These are phyloP conservation scores for Drosophila melanica DNA, from an alignment of 1,140 invertebrate genomes.

Conservation along the genomic window DNA sequence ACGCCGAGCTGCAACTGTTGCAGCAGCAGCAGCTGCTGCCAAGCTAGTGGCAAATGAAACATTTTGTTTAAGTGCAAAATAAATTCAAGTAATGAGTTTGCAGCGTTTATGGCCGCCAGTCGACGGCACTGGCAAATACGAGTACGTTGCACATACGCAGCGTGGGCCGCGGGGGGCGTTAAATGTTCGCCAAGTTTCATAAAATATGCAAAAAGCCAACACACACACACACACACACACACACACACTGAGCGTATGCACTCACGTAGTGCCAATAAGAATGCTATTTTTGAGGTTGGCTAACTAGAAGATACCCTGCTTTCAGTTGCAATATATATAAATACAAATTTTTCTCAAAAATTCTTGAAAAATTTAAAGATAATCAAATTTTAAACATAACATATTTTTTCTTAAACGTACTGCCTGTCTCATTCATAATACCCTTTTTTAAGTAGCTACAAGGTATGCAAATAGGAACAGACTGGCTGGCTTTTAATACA, in stretches of 20 bases:
- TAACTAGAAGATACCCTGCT: too few relatives aligned
- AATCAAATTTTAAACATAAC: too few relatives aligned
- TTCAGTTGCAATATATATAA: too few relatives aligned
- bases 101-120: constrained; percentile 43
- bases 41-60: constrained; percentile 65
- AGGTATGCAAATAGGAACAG: constrained; percentile 32
- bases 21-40: not conserved
- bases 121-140: too few relatives aligned
- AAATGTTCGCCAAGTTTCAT: constrained; percentile 80
- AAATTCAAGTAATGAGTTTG: constrained; percentile 82
- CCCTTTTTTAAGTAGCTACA: too few relatives aligned
- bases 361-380: too few relatives aligned
- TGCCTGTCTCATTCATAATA: too few relatives aligned
- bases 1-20: not conserved
- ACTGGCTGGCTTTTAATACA: constrained; percentile 74
- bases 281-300: too few relatives aligned
- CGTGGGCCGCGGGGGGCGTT: constrained; percentile 44
- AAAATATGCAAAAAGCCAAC: constrained; percentile 72
- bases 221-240: constrained; percentile 41
- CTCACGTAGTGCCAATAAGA: constrained; percentile 48
- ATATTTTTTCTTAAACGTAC: too few relatives aligned
- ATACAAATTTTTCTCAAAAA: too few relatives aligned
- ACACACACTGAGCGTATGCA: constrained; percentile 39
- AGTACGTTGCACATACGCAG: constrained; percentile 33
- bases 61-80: constrained; percentile 83